A percentile compares a stretch with the other conserved stretches of the same genome.
Evolutionary conservation across 1,140 invertebrate genomes (phyloP).

Genomic region (Diploscapter pachys): DNA sequence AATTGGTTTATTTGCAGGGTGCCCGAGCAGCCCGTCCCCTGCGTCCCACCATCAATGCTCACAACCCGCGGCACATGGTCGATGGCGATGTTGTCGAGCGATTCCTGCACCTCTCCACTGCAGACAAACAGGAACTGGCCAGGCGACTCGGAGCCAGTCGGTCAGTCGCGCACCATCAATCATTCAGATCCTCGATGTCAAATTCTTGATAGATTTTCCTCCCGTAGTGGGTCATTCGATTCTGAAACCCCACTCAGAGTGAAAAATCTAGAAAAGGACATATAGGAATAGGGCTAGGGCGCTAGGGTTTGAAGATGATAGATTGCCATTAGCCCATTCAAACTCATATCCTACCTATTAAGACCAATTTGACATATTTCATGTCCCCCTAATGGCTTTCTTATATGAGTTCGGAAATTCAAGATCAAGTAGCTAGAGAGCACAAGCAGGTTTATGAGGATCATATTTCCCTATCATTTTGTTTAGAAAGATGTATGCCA

Average conservation of each 20-base stretch:
- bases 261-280: background rate
- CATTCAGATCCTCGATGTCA: no score
- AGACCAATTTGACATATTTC: no score
- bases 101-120: slow-evolving; percentile 20
- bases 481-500: no score
- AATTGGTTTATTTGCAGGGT: background rate
- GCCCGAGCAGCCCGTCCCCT: slow-evolving; percentile 7
- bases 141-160: slow-evolving; percentile 22
- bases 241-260: background rate
- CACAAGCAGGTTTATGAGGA: background rate
- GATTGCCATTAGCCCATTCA: no score
- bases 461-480: no score
- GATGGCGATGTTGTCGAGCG: slow-evolving; percentile 30
- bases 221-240: background rate
- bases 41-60: slow-evolving; percentile 13
- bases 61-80: slow-evolving; percentile 23
- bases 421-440: background rate
- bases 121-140: slow-evolving; percentile 32
- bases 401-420: no score
- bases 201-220: no score
- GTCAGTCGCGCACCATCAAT: background rate
- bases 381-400: no score
- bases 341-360: no score
- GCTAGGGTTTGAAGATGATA: no score
- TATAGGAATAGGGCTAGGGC: background rate